These are phyloP conservation scores for Mayetiola destructor DNA, from an alignment of 2,888 invertebrate genomes.

Conservation along the genomic window DNA sequence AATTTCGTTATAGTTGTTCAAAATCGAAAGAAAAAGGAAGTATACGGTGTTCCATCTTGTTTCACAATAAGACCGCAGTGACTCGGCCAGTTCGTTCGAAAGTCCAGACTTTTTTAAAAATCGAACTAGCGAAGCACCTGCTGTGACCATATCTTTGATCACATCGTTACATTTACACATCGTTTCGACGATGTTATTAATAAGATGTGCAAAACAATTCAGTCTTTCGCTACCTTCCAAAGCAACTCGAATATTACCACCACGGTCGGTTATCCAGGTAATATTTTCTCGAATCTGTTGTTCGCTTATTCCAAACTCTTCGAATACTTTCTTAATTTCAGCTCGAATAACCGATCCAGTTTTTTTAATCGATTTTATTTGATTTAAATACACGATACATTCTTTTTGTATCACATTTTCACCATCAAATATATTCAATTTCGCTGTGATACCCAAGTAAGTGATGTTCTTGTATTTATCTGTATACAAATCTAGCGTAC, in stretches of 20 bases:
- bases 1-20: not conserved
- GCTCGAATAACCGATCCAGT: not conserved
- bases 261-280: not conserved
- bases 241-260: not conserved
- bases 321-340: not conserved
- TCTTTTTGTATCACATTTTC: not conserved
- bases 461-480: not conserved
- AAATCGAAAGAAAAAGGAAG: not conserved
- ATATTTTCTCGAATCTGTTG: not conserved
- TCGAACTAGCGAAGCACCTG: not conserved
- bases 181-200: not conserved
- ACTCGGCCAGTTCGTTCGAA: not conserved
- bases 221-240: not conserved
- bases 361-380: not conserved
- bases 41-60: not conserved
- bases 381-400: not conserved
- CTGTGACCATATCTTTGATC: not conserved
- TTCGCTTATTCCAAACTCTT: not conserved
- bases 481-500: not conserved
- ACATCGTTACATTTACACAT: not conserved
- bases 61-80: not conserved
- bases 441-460: not conserved
- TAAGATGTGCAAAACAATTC: not conserved
- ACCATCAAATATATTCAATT: not conserved
- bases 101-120: not conserved